Evolutionary conservation across 2,888 invertebrate genomes (phyloP), one percentile per base, ranked within the genome.

Genomic region (Cephus rjabovi): DNA sequence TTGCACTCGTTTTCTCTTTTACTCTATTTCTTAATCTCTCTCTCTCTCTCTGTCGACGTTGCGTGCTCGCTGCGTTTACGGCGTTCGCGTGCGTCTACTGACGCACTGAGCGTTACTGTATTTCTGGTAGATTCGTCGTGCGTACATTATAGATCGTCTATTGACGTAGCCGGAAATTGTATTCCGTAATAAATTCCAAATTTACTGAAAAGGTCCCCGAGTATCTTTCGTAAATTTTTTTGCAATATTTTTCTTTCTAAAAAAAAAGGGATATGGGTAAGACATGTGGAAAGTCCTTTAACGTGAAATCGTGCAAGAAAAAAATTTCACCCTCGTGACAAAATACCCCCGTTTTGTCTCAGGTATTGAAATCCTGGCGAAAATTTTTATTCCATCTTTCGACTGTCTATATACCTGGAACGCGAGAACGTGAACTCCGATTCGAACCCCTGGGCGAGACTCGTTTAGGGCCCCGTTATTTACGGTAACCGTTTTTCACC

Each of bases 401-500:
- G 34, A 15, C 71, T 34, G 71, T 34, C 31, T 34, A 71, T 30
- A 71, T 87, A 88, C 87, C 89, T 89, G 89, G 86, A 86, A 86
- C 87, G 84, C 82, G 85, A 87, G 86, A 85, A 84, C 81, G 71
- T 75, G 77, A 77, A 84, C 77, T 80, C 81, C 82, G 81, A 86
- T 86, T 87, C 84, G 84, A 84, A 87, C 87, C 86, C 83, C 83
- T 79, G 79, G 79, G 76, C 80, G 69, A 77, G 79, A 77, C 84
- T 79, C 77, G 56, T 56, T 56, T 56, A 56, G 56, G 82, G 75
- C 83, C 80, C 86, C 88, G 87, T 89, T 89, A 89, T 89, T 89
- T 86, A 87, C 87, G 87, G 88, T 85, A 81, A 86, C 83, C 82
- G 79, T 84, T 84, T 85, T 86, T 83, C 84, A 82, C 85, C 87